phyloP scores from a whole-genome alignment of 2,113 vertebrate genomes.

The Aleadryas rufinucha region DNA sequence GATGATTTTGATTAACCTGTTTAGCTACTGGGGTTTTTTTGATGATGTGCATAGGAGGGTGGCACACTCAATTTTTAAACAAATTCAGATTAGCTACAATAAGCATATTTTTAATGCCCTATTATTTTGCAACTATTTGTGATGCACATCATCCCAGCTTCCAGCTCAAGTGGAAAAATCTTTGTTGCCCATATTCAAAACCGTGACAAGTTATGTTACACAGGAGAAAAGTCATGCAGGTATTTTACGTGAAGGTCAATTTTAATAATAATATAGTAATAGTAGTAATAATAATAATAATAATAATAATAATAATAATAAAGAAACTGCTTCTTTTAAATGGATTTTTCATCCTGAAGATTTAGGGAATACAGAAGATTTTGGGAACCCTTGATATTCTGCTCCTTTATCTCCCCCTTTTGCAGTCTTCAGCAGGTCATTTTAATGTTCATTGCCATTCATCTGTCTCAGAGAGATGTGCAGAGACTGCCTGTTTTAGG shows the following conservation, averaged over 20 bases:
- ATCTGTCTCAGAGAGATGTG: neutral
- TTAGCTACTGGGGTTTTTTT: neutral
- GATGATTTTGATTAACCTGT: neutral
- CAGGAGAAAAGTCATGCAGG: neutral
- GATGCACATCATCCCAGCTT: neutral
- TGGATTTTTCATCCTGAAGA: neutral
- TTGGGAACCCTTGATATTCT: neutral
- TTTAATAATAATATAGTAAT: neutral
- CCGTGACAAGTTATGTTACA: neutral
- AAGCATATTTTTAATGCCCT: neutral
- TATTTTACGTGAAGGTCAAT: neutral
- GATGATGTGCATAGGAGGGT: neutral
- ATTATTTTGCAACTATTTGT: neutral
- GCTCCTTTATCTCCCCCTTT: neutral
- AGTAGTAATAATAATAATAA: neutral
- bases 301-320: neutral
- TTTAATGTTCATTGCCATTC: neutral
- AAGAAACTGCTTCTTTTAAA: neutral
- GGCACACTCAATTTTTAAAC: neutral
- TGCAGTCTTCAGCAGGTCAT: neutral
- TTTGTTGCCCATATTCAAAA: neutral
- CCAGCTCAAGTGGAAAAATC: neutral
- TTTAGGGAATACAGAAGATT: neutral
- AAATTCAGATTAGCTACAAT: neutral
- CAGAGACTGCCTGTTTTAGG: neutral